A percentile compares a stretch with the other conserved stretches of the same genome.
These are phyloP conservation scores for Cotesia vestalis DNA, from an alignment of 1,140 invertebrate genomes.

Conservation along the genomic window DNA sequence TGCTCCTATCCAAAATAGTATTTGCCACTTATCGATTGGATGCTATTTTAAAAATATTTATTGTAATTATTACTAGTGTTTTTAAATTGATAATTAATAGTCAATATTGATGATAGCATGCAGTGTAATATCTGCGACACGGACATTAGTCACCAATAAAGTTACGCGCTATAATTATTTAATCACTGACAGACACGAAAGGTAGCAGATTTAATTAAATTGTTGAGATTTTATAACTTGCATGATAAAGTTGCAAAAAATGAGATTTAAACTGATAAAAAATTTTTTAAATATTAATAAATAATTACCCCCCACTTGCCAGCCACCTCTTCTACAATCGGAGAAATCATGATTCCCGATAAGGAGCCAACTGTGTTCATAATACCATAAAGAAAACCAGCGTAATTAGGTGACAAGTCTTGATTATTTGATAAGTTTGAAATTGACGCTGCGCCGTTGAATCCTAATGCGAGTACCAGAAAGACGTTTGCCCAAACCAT, in stretches of 20 bases:
- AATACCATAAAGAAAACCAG: slow-evolving; percentile 78
- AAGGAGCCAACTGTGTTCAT: slow-evolving; percentile 74
- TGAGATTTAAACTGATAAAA: too few species aligned
- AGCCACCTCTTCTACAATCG: slow-evolving; percentile 51
- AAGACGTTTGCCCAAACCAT: slow-evolving; percentile 71
- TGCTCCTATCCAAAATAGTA: slow-evolving; percentile 70
- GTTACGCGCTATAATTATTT: slow-evolving; percentile 20
- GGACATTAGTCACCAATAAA: background rate
- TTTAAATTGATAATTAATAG: too few species aligned
- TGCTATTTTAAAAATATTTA: slow-evolving; percentile 57
- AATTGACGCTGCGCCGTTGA: slow-evolving; percentile 82
- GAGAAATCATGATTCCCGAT: slow-evolving; percentile 74
- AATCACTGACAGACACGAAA: slow-evolving; percentile 22
- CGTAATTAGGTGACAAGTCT: slow-evolving; percentile 82
- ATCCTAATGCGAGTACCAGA: slow-evolving; percentile 77
- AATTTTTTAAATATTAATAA: slow-evolving; percentile 3
- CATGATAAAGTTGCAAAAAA: background rate
- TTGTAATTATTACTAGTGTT: background rate
- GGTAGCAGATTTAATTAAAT: background rate
- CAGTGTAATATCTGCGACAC: background rate
- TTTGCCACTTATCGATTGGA: slow-evolving; percentile 69
- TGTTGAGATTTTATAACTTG: background rate
- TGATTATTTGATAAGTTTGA: slow-evolving; percentile 85
- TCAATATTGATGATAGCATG: background rate
- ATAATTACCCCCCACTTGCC: slow-evolving; percentile 51